Percentiles rank a stretch among this genome's conserved stretches.
These are phyloP conservation scores for Hetaerina americana DNA, from an alignment of 1,140 invertebrate genomes.

Conservation along the genomic window DNA sequence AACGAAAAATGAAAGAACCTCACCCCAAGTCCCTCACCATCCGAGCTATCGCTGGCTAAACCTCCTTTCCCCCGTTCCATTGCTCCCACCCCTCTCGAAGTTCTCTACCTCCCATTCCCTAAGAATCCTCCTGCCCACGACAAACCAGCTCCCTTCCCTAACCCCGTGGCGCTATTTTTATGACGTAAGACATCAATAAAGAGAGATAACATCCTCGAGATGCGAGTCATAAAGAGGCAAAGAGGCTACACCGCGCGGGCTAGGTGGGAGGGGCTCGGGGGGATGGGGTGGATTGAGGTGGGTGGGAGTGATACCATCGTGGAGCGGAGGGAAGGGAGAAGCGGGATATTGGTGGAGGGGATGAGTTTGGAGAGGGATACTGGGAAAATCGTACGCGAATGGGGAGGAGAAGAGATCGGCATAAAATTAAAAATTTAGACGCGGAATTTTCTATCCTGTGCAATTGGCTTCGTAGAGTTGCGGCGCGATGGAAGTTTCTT, in stretches of 20 bases:
- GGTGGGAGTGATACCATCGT: slow-evolving; percentile 10
- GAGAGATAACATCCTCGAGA: slow-evolving; percentile 4
- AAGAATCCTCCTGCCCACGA: neutral
- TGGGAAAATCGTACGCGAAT: too few relatives aligned
- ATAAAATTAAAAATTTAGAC: too few relatives aligned
- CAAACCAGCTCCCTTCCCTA: neutral
- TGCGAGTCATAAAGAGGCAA: slow-evolving; percentile 1
- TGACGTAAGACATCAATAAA: slow-evolving; percentile 8
- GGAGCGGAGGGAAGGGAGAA: slow-evolving; percentile 23
- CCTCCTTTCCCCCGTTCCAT: too few relatives aligned
- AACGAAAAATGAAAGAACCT: too few relatives aligned
- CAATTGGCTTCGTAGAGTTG: too few relatives aligned
- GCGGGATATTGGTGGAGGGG: slow-evolving; percentile 15
- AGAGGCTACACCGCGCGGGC: neutral
- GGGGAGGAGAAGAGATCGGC: too few relatives aligned
- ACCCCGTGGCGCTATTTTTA: neutral
- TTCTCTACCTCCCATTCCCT: too few relatives aligned
- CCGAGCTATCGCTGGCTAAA: too few relatives aligned
- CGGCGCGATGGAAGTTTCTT: too few relatives aligned
- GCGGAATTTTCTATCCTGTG: too few relatives aligned
- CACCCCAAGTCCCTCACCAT: too few relatives aligned
- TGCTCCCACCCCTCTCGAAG: too few relatives aligned
- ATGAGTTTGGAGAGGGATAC: neutral
- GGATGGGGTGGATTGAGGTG: slow-evolving; percentile 12
- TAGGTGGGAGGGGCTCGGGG: slow-evolving; percentile 7